A percentile compares a stretch with the other conserved stretches of the same genome.
Evolutionary conservation across 2,888 invertebrate species (phyloP).

Genomic region (Diarsia rubi): DNA sequence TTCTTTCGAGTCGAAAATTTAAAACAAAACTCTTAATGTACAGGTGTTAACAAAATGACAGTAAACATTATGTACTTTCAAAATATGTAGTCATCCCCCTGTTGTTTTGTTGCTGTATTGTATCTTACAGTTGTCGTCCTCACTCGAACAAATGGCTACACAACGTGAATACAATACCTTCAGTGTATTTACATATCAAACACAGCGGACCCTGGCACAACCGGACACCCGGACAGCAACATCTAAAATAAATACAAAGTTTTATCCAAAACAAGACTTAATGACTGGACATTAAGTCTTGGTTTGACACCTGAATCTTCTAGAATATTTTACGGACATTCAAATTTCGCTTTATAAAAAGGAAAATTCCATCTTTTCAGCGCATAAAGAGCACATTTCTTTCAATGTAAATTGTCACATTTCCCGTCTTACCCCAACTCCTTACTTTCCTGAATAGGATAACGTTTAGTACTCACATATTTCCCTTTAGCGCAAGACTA

Average conservation of each 20-base stretch:
- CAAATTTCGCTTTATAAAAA: conserved; percentile 19
- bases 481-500: conserved; percentile 46
- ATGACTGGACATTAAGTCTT: too few species aligned
- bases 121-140: background rate
- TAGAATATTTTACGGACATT: conserved; percentile 34
- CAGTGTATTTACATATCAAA: conserved; percentile 48
- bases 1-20: background rate
- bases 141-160: conserved; percentile 30
- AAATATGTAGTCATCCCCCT: background rate
- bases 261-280: conserved; percentile 19
- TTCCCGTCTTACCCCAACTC: conserved; percentile 19
- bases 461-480: conserved; percentile 54
- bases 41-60: background rate
- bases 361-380: conserved; percentile 35
- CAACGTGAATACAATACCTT: conserved; percentile 39
- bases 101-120: background rate
- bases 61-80: background rate
- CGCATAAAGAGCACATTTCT: conserved; percentile 28
- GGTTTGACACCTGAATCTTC: background rate
- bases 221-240: conserved; percentile 10
- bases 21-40: background rate
- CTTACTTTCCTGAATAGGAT: conserved; percentile 38
- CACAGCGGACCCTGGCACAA: conserved; percentile 19
- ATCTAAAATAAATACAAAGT: conserved; percentile 8
- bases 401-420: conserved; percentile 47